Conservation (phyloP, 2,113 vertebrate genomes). For the Mohoua ochrocephala region DNA sequence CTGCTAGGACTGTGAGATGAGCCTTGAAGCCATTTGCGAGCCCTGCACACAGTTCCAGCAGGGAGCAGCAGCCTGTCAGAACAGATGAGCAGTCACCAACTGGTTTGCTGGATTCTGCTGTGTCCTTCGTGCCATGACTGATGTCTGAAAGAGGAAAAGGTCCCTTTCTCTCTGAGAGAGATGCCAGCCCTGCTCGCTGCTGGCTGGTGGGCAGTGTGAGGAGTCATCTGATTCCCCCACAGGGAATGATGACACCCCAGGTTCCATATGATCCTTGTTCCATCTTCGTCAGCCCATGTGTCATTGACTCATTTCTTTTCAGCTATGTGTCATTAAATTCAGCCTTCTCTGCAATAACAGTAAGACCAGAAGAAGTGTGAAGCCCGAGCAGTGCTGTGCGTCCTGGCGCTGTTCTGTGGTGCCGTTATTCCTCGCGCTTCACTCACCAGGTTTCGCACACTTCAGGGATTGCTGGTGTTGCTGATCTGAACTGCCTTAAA, state of each 20-base stretch:
- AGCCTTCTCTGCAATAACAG: background rate
- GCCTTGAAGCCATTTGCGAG: background rate
- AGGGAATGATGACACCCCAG: background rate
- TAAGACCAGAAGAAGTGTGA: background rate
- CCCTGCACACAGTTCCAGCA: background rate
- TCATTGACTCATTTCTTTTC: conserved; percentile 21
- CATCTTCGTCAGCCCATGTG: background rate
- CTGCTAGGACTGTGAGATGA: background rate
- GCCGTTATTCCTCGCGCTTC: background rate
- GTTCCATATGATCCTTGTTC: background rate
- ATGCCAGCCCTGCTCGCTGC: background rate
- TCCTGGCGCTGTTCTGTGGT: background rate
- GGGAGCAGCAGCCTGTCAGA: background rate
- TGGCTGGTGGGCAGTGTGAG: background rate
- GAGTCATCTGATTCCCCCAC: background rate
- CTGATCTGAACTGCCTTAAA: background rate
- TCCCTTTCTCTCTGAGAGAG: background rate
- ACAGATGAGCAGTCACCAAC: background rate
- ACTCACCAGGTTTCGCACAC: background rate
- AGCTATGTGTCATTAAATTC: background rate
- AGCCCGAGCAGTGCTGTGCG: background rate
- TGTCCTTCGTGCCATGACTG: background rate
- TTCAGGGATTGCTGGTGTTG: background rate
- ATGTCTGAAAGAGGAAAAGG: background rate
- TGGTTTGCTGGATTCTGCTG: background rate